Evolutionary conservation across 2,797 vertebrate species (phyloP), one percentile per base, ranked within the genome.

Genomic region (Cryptoprocta ferox): DNA sequence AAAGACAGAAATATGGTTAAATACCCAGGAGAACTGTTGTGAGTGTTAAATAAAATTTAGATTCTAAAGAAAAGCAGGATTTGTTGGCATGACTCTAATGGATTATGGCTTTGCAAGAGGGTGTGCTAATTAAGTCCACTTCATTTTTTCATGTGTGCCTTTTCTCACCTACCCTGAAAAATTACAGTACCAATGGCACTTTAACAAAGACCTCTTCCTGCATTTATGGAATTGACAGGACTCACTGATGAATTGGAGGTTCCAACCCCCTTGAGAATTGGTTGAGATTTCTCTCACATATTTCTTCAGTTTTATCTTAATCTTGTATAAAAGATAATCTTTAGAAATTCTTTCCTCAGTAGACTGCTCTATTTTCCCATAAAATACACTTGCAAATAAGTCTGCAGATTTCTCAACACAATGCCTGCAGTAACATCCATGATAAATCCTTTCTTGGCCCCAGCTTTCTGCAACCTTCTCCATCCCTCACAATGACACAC

Each of bases 381-480:
- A 98, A 99, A 99, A 98, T 97, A 98, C 97, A 97, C 98, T 99
- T 98, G 98, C 98, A 99, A 99, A 98, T 99, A 99, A 98, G 98
- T 98, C 98, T 97, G 98, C 98, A 98, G 98, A 98, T 98, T 98
- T 99, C 98, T 98, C 98, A 98, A 98, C 98, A 98, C 98, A 98
- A 98, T 98, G 98, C 99, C 98, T 96, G 97, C 98, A 98, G 99
- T 99, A 98, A 98, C 95, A 96, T 97, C 98, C 98, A 96, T 98
- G 98, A 99, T 99, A 98, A 99, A 99, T 99, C 98, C 98, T 98
- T 98, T 97, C 98, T 96, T 86, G 98, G 98, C 97, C 97, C 98
- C 98, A 98, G 99, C 98, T 98, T 98, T 98, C 98, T 98, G 98
- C 99, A 99, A 99, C 99, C 98, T 98, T 99, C 98, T 97, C 97